A percentile compares a stretch with the other conserved stretches of the same genome.
Conservation (phyloP, 2,888 invertebrate species). For the Meganola albula region DNA sequence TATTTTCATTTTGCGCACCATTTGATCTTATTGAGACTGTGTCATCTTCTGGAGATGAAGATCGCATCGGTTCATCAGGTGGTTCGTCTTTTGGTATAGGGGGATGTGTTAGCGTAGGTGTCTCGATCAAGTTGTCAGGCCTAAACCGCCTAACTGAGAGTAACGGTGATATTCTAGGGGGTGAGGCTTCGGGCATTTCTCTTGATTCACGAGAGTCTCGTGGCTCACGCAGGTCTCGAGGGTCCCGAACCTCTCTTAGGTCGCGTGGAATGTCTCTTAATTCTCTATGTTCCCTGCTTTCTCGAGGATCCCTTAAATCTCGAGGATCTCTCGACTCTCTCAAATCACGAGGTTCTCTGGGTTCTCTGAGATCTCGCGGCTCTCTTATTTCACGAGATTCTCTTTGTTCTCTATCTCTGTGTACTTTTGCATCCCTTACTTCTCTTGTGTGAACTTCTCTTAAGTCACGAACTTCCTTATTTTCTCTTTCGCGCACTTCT, state of each 20-base stretch:
- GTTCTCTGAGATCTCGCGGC: constrained; percentile 43
- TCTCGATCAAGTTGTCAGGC: constrained; percentile 54
- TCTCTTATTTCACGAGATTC: constrained; percentile 61
- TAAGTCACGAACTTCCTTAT: constrained; percentile 49
- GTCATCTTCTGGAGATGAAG: constrained; percentile 79
- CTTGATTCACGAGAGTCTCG: constrained; percentile 53
- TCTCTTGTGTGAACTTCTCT: constrained; percentile 45
- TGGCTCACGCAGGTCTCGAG: constrained; percentile 52
- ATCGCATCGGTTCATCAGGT: constrained; percentile 71
- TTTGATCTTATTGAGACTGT: constrained; percentile 75
- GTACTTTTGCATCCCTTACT: constrained; percentile 45
- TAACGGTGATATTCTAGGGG: constrained; percentile 68
- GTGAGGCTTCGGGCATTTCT: constrained; percentile 65
- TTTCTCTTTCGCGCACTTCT: constrained; percentile 54
- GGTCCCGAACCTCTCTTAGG: constrained; percentile 40
- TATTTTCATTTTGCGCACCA: constrained; percentile 72
- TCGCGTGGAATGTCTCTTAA: constrained; percentile 46
- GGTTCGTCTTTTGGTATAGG: constrained; percentile 75
- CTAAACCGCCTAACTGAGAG: constrained; percentile 70
- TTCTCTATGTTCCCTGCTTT: constrained; percentile 49
- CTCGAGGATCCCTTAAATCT: constrained; percentile 44
- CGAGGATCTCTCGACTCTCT: constrained; percentile 51
- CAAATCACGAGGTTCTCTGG: constrained; percentile 53
- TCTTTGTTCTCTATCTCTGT: constrained; percentile 51
- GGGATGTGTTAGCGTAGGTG: constrained; percentile 62